These are phyloP conservation scores for Elephantulus edwardii DNA, from an alignment of 2,113 vertebrate genomes.

Conservation along the genomic window DNA sequence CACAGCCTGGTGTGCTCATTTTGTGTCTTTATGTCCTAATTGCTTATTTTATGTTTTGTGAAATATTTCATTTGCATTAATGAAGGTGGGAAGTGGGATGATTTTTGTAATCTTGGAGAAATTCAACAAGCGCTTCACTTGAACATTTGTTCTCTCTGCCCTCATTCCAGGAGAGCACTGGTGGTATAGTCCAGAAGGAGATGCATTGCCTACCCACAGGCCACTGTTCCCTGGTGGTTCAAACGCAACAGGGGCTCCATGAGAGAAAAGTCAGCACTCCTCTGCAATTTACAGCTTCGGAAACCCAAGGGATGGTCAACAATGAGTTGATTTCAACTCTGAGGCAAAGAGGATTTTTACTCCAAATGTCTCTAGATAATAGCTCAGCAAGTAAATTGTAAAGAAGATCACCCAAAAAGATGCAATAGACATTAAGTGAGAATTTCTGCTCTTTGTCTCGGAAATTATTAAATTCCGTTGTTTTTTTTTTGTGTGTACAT, in stretches of 20 bases:
- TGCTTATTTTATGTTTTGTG: not conserved
- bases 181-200: too few species aligned
- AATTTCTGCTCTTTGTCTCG: not conserved
- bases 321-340: too few species aligned
- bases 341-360: too few species aligned
- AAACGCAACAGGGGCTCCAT: too few species aligned
- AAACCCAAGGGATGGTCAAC: too few species aligned
- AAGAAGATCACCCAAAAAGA: not conserved
- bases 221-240: too few species aligned
- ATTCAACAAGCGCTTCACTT: not conserved
- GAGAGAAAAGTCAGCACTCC: too few species aligned
- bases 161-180: too few species aligned
- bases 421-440: not conserved
- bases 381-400: not conserved
- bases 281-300: too few species aligned
- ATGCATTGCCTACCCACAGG: too few species aligned
- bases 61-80: slow-evolving; percentile 46
- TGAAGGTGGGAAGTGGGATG: not conserved
- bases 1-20: not conserved
- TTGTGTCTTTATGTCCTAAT: not conserved
- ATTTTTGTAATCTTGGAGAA: slow-evolving; percentile 42
- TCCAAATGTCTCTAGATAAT: not conserved
- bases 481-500: too few species aligned
- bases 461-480: slow-evolving; percentile 5
- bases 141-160: not conserved